Percentiles rank a stretch among this genome's conserved stretches.
Evolutionary conservation across 2,797 vertebrate species (phyloP).

Genomic region (Chelmon rostratus): DNA sequence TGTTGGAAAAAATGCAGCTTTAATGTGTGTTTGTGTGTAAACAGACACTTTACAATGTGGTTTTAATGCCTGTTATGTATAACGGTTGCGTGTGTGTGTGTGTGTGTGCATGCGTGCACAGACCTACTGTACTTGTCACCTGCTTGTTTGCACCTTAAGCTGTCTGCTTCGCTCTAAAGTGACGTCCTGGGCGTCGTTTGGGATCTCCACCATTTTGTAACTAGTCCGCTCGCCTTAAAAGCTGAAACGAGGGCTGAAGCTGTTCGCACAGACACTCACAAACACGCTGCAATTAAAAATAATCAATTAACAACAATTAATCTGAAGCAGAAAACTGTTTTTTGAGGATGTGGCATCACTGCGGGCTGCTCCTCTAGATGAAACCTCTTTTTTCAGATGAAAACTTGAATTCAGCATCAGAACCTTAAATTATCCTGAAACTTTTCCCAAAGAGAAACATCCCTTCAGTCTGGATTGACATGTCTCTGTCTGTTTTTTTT

Average conservation of each 20-base stretch:
- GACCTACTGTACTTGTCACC: conserved; percentile 16
- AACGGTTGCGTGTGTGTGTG: conserved; percentile 3
- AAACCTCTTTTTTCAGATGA: neutral
- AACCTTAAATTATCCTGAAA: neutral
- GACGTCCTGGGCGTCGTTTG: neutral
- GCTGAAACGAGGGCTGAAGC: neutral
- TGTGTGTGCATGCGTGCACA: conserved; percentile 4
- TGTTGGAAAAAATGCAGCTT: conserved; percentile 26
- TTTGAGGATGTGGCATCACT: neutral
- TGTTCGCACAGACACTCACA: neutral
- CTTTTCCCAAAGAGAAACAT: neutral
- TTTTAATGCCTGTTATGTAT: conserved; percentile 10
- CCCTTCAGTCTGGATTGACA: neutral
- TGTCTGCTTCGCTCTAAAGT: neutral
- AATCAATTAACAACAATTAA: neutral
- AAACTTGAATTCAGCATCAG: neutral
- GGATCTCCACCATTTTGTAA: conserved; percentile 17
- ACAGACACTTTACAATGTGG: conserved; percentile 19
- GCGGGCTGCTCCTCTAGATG: too few species aligned
- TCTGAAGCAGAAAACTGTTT: too few species aligned
- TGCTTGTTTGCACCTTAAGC: neutral
- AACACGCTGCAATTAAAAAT: neutral
- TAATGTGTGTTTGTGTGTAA: conserved; percentile 40
- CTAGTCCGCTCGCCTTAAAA: neutral
- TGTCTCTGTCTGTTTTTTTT: neutral